Evolutionary conservation across 2,888 invertebrate genomes (phyloP).

Genomic region (Notodonta dromedarius): DNA sequence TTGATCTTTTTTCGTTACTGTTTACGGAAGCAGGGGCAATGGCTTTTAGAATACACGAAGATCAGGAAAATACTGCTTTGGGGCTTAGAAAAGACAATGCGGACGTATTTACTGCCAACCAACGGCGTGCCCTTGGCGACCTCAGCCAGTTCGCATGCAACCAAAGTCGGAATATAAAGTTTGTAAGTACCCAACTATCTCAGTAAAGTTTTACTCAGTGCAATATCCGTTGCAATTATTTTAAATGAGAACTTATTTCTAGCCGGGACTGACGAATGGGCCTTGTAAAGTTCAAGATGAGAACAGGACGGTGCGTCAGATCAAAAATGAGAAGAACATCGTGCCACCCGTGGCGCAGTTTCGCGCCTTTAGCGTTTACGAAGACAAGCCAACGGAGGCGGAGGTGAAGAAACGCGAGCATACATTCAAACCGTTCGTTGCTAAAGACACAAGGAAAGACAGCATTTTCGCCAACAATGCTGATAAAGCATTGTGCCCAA

Average conservation of each 20-base stretch:
- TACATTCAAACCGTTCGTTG: constrained; percentile 71
- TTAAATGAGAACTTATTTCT: constrained; percentile 31
- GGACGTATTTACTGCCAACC: constrained; percentile 77
- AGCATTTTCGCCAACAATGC: constrained; percentile 64
- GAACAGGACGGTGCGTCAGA: constrained; percentile 72
- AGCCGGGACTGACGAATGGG: constrained; percentile 77
- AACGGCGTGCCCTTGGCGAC: constrained; percentile 87
- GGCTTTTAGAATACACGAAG: constrained; percentile 91
- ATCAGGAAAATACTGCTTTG: constrained; percentile 88
- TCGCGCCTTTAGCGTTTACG: constrained; percentile 91
- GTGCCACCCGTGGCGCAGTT: constrained; percentile 88
- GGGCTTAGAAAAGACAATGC: constrained; percentile 81
- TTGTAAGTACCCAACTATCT: constrained; percentile 69
- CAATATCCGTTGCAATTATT: constrained; percentile 11
- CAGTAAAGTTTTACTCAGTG: constrained; percentile 13
- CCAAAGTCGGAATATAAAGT: constrained; percentile 79
- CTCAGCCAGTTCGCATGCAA: constrained; percentile 85
- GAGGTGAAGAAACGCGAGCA: constrained; percentile 75
- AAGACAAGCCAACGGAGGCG: constrained; percentile 83
- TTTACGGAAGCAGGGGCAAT: constrained; percentile 81
- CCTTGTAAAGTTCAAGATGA: constrained; percentile 79
- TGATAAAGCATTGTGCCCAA: constrained; percentile 68
- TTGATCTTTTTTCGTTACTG: constrained; percentile 57
- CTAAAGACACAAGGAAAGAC: constrained; percentile 68
- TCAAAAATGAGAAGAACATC: constrained; percentile 80